phyloP scores from a whole-genome alignment of 2,113 vertebrate species.

The Saguinus imperator region DNA sequence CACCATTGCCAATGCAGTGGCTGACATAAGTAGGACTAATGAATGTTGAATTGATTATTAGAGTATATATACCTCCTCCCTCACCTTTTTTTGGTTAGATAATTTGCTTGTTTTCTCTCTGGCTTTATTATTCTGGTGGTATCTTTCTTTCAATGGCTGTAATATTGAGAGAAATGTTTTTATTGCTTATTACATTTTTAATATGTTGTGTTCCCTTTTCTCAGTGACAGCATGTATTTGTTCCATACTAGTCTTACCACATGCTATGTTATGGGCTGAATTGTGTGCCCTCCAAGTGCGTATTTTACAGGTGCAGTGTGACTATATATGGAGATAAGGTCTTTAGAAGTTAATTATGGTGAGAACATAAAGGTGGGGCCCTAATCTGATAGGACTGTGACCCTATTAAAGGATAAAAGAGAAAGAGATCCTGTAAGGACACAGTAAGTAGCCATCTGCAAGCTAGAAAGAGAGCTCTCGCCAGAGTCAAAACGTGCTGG shows the following conservation, averaged over 20 bases:
- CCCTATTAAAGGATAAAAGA: not conserved
- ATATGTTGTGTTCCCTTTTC: not conserved
- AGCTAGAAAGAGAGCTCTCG: not conserved
- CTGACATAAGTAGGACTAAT: not conserved
- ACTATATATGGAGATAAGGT: not conserved
- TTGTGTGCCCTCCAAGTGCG: not conserved
- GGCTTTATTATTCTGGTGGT: not conserved
- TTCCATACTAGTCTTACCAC: not conserved
- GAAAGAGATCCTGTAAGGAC: not conserved
- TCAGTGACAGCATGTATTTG: not conserved
- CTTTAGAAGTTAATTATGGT: not conserved
- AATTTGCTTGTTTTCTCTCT: slow-evolving; percentile 1
- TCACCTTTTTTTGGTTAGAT: not conserved
- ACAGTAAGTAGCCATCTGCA: not conserved
- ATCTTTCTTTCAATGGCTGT: slow-evolving; percentile 1
- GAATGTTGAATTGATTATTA: not conserved
- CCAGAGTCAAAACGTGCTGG: not conserved
- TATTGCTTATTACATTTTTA: not conserved
- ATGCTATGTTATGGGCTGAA: not conserved
- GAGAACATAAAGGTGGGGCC: not conserved
- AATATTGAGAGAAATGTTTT: not conserved
- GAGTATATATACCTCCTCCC: not conserved
- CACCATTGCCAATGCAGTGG: not conserved
- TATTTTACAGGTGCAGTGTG: not conserved
- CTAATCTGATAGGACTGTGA: not conserved